Percentiles rank a stretch among this genome's conserved stretches.
Evolutionary conservation across 1,140 invertebrate genomes (phyloP).

Genomic region (Chrysoperla carnea): DNA sequence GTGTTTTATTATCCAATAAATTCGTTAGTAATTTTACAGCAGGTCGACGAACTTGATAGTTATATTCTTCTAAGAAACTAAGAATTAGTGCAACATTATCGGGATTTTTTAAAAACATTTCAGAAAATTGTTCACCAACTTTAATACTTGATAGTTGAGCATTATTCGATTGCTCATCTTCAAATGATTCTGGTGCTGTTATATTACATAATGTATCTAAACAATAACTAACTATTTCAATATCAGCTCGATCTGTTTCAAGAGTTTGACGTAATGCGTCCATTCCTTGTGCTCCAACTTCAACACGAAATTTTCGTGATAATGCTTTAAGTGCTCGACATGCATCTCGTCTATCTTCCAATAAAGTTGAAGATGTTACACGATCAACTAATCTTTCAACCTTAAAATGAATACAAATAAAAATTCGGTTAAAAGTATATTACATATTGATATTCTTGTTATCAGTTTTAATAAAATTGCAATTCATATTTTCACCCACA

Average conservation of each 20-base stretch:
- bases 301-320: conserved; percentile 81
- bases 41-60: conserved; percentile 80
- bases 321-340: conserved; percentile 87
- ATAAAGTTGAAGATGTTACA: conserved; percentile 74
- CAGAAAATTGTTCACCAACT: conserved; percentile 88
- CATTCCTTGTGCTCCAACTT: conserved; percentile 93
- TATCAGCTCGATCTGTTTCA: conserved; percentile 67
- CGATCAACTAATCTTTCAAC: conserved; percentile 86
- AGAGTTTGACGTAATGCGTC: conserved; percentile 65
- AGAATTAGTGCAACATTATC: conserved; percentile 77
- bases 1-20: conserved; percentile 62
- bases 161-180: conserved; percentile 56
- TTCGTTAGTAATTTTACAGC: conserved; percentile 71
- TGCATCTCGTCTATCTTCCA: conserved; percentile 92
- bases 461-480: no score
- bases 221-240: conserved; percentile 81
- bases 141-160: conserved; percentile 13
- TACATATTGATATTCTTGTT: background rate
- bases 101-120: conserved; percentile 90
- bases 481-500: no score
- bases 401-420: conserved; percentile 29
- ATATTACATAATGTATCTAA: conserved; percentile 86
- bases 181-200: conserved; percentile 65
- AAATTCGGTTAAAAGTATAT: conserved; percentile 1
- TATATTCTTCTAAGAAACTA: conserved; percentile 85